Evolutionary conservation across 2,888 invertebrate species (phyloP), one percentile per base, ranked within the genome.

Genomic region (Melinopterus prodromus): DNA sequence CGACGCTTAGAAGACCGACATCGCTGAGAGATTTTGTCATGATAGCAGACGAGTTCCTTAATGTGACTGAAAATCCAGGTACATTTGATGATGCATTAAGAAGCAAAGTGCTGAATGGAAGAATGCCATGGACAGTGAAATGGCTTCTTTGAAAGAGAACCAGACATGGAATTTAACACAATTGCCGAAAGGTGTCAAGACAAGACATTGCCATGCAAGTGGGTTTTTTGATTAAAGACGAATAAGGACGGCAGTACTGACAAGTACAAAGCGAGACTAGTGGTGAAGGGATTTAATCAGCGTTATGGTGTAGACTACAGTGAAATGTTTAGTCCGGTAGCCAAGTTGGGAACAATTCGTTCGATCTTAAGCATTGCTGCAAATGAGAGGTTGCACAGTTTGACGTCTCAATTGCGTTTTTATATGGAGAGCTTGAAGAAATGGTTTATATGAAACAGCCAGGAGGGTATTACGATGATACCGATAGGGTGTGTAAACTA

Each of bases 381-480:
- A 26, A 71, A 16, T 16, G 26, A 71, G 6, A 15, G 16, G 26
- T 71, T 71, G 16, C 7, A 6, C 71, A 71, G 35, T 71, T 71
- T 74, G 74, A 74, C 9, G 36, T 74, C 9, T 26, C 16, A 35
- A 74, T 36, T n/a, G 76, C 76, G 7, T 76, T 76, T 15, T 38
- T 76, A 7, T 74, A 74, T 36, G 74, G 74, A 9, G 36, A 74
- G 35, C 9, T 74, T 6, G 12, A 74, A 35, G 74, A 74, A 12
- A 6, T 16, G 26, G 7, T 74, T 7, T 74, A 74, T 74, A 87
- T 88, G 86, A 80, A 84, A 74, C 86, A 87, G 70, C 88, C 88
- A 71, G 82, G 86, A 78, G 87, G 87, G 9, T 86, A 83, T 78
- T 77, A 83, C 15, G 85, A 87, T 81, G 85, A 84, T 15, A 82